phyloP scores from a whole-genome alignment of 2,797 vertebrate genomes.

The Geotrypetes seraphini region DNA sequence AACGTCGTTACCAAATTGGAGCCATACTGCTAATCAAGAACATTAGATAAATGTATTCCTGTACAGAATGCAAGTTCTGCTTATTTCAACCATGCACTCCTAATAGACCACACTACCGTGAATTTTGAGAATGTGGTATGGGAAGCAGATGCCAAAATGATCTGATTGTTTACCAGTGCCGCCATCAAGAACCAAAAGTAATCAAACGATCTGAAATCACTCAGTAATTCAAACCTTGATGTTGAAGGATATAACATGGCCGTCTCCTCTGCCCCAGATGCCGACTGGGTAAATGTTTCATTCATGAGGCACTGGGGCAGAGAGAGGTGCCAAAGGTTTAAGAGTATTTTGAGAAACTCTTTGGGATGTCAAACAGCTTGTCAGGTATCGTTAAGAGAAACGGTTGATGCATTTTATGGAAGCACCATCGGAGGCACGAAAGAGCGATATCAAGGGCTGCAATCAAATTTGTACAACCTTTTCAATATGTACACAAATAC shows the following conservation, averaged over 20 bases:
- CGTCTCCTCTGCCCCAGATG: conserved; percentile 65
- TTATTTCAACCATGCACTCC: too few relatives aligned
- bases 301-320: conserved; percentile 72
- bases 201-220: conserved; percentile 57
- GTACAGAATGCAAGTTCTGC: too few relatives aligned
- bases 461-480: not conserved
- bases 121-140: too few relatives aligned
- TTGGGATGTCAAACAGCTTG: conserved; percentile 68
- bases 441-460: conserved; percentile 20
- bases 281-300: conserved; percentile 84
- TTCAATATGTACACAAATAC: conserved; percentile 4
- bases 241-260: conserved; percentile 76
- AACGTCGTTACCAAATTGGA: too few relatives aligned
- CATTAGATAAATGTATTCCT: too few relatives aligned
- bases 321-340: conserved; percentile 75
- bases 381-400: conserved; percentile 66
- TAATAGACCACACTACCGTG: too few relatives aligned
- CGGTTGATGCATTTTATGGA: conserved; percentile 39
- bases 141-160: conserved; percentile 21
- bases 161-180: conserved; percentile 55
- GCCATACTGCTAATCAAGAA: too few relatives aligned
- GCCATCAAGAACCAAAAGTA: conserved; percentile 47
- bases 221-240: conserved; percentile 61
- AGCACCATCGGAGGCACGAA: conserved; percentile 10
- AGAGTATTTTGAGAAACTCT: conserved; percentile 79